Percentiles rank a stretch among this genome's conserved stretches.
Evolutionary conservation across 1,140 invertebrate genomes (phyloP).

Genomic region (Tetranychus urticae): DNA sequence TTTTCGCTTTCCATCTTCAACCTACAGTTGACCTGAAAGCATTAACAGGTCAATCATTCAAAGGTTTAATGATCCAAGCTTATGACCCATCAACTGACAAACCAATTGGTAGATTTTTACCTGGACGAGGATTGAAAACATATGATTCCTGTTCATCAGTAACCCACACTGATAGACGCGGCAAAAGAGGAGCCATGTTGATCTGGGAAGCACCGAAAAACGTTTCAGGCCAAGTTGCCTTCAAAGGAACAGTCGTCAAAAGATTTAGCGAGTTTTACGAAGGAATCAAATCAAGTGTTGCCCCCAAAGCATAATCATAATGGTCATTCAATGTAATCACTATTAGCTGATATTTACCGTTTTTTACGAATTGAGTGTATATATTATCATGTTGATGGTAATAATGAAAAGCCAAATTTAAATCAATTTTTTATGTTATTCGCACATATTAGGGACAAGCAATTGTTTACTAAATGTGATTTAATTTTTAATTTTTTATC

Average conservation of each 20-base stretch:
- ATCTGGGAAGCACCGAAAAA: constrained; percentile 39
- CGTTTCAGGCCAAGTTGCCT: neutral
- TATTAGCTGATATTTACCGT: no score
- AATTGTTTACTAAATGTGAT: no score
- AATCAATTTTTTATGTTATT: no score
- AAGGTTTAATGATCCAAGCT: constrained; percentile 11
- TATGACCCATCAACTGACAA: constrained; percentile 15
- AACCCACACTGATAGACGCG: constrained; percentile 36
- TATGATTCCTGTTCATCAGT: constrained; percentile 49
- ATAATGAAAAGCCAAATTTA: no score
- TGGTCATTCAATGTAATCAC: no score
- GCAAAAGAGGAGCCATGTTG: constrained; percentile 41
- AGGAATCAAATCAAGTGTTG: neutral
- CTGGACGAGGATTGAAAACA: constrained; percentile 40
- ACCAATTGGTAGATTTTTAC: constrained; percentile 38
- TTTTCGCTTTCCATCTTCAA: no score
- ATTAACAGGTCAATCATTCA: constrained; percentile 5
- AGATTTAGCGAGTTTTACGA: constrained; percentile 9
- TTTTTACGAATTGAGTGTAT: no score
- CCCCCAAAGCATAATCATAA: no score
- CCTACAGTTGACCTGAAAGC: constrained; percentile 3
- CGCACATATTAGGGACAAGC: no score
- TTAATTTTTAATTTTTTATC: no score
- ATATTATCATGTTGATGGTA: no score
- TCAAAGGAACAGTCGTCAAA: constrained; percentile 10